Evolutionary conservation across 2,888 invertebrate species (phyloP).

Genomic region (Nebria brevicollis): DNA sequence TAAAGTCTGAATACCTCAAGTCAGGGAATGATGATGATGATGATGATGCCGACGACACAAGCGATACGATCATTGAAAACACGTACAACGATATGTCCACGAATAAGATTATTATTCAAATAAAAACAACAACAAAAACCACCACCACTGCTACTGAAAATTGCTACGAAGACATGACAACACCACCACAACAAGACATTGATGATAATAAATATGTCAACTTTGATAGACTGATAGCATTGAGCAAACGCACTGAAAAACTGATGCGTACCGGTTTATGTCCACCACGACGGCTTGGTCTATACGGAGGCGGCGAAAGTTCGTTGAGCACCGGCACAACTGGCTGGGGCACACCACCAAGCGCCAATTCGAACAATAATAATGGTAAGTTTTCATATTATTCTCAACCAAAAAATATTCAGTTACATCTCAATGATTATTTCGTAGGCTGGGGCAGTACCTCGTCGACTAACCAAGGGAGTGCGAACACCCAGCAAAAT

Average conservation of each 20-base stretch:
- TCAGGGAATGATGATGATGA: slow-evolving; percentile 42
- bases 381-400: slow-evolving; percentile 64
- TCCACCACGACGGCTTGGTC: slow-evolving; percentile 65
- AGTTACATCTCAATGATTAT: not conserved
- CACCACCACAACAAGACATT: slow-evolving; percentile 46
- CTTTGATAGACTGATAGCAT: slow-evolving; percentile 39
- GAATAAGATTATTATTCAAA: not conserved
- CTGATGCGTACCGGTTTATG: slow-evolving; percentile 49
- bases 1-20: slow-evolving; percentile 65
- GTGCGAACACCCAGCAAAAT: slow-evolving; percentile 59
- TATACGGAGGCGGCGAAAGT: slow-evolving; percentile 84
- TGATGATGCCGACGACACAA: slow-evolving; percentile 25
- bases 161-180: slow-evolving; percentile 48
- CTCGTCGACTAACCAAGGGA: slow-evolving; percentile 61
- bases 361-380: slow-evolving; percentile 63
- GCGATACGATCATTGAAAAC: slow-evolving; percentile 15
- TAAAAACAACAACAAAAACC: slow-evolving; percentile 42
- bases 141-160: slow-evolving; percentile 50
- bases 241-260: slow-evolving; percentile 55
- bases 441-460: slow-evolving; percentile 65
- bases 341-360: slow-evolving; percentile 82
- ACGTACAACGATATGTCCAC: slow-evolving; percentile 36
- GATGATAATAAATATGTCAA: slow-evolving; percentile 51
- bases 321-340: slow-evolving; percentile 79
- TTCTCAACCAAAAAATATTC: not conserved